phyloP scores from a whole-genome alignment of 2,888 invertebrate genomes.

The Athalia rosae region DNA sequence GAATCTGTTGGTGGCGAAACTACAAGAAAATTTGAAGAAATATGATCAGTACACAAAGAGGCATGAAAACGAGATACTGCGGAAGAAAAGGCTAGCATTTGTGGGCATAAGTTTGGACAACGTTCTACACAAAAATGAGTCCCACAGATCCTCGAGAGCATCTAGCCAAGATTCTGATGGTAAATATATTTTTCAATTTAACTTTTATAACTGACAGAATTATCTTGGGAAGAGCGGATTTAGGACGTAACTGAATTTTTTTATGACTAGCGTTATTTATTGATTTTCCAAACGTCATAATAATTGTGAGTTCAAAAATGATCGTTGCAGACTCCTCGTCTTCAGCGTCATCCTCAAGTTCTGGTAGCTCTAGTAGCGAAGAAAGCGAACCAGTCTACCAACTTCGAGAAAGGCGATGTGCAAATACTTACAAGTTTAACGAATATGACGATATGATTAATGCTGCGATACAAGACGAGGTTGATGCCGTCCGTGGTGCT shows the following conservation, averaged over 20 bases:
- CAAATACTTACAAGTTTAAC: conserved; percentile 89
- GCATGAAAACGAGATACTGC: conserved; percentile 80
- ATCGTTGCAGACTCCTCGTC: conserved; percentile 55
- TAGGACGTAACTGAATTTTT: too few relatives aligned
- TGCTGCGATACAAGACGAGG: conserved; percentile 89
- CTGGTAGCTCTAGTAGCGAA: conserved; percentile 74
- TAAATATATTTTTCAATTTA: conserved; percentile 16
- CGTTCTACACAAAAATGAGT: conserved; percentile 75
- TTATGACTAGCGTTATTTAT: too few relatives aligned
- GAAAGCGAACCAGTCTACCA: conserved; percentile 88
- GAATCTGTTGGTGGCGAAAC: conserved; percentile 81
- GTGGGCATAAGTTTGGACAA: conserved; percentile 86
- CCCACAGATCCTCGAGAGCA: conserved; percentile 50
- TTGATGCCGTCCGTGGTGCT: conserved; percentile 84
- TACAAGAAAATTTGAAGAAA: conserved; percentile 85
- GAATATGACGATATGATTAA: conserved; percentile 98
- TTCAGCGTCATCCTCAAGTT: conserved; percentile 64
- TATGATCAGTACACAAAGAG: conserved; percentile 84
- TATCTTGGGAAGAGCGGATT: too few relatives aligned
- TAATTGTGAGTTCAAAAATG: conserved; percentile 49
- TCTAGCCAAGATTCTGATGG: conserved; percentile 59
- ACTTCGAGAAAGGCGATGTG: conserved; percentile 85
- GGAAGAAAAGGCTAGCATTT: conserved; percentile 83
- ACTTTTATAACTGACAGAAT: not conserved
- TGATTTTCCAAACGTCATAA: conserved; percentile 44